These are phyloP conservation scores for Pygoscelis antarcticus DNA, from an alignment of 2,113 vertebrate species.

Conservation along the genomic window DNA sequence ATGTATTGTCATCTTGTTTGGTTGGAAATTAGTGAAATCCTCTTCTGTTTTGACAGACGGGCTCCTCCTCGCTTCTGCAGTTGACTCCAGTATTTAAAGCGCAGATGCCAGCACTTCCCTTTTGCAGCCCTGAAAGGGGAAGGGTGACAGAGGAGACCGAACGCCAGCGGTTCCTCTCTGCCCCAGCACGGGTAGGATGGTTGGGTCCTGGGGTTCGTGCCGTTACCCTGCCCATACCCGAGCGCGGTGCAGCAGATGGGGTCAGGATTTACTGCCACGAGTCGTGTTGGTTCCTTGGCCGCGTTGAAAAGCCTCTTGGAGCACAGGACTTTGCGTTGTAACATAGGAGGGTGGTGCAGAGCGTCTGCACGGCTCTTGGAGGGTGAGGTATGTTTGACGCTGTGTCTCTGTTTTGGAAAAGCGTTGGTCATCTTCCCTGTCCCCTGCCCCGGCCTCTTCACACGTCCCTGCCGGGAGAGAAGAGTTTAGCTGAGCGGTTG, in stretches of 20 bases:
- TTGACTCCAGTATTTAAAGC: constrained; percentile 49
- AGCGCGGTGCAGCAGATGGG: accelerated
- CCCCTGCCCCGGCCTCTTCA: neutral
- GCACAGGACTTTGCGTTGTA: accelerated
- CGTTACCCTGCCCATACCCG: neutral
- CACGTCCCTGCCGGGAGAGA: neutral
- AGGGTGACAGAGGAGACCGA: neutral
- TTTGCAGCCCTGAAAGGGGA: constrained; percentile 57
- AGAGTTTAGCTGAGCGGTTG: neutral
- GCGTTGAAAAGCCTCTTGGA: accelerated
- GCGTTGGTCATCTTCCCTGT: neutral
- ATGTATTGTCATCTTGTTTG: neutral
- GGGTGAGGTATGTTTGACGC: neutral
- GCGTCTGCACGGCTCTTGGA: accelerated
- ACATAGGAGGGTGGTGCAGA: accelerated
- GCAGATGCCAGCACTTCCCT: constrained; percentile 55
- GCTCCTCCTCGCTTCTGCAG: constrained; percentile 25
- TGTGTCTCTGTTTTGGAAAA: neutral
- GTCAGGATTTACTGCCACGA: neutral
- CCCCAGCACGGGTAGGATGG: neutral
- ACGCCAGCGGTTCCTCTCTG: neutral
- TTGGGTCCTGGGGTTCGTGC: neutral
- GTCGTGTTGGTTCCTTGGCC: neutral
- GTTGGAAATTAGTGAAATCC: constrained; percentile 58
- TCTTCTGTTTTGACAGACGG: constrained; percentile 73